These are phyloP conservation scores for Fragum whitleyi DNA, from an alignment of 2,888 invertebrate genomes.

Conservation along the genomic window DNA sequence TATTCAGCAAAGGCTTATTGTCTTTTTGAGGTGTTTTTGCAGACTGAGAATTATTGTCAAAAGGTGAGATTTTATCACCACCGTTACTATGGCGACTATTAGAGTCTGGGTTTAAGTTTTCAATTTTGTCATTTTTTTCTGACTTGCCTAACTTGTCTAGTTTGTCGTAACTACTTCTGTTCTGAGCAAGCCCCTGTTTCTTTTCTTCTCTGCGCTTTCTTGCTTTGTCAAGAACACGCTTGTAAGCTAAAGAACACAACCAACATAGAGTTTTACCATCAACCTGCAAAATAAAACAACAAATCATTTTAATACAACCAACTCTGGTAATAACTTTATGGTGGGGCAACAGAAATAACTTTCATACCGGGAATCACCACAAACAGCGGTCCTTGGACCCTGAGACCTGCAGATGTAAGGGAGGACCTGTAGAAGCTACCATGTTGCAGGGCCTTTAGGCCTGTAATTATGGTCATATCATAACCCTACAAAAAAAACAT, in stretches of 20 bases:
- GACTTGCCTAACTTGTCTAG: slow-evolving; percentile 65
- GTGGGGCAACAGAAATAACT: too few relatives aligned
- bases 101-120: slow-evolving; percentile 57
- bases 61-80: slow-evolving; percentile 63
- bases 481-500: too few relatives aligned
- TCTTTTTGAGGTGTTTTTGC: slow-evolving; percentile 58
- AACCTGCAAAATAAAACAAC: slow-evolving; percentile 88
- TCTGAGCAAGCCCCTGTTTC: slow-evolving; percentile 62
- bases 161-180: slow-evolving; percentile 62
- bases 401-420: too few relatives aligned
- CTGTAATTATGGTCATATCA: too few relatives aligned
- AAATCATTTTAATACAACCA: background rate
- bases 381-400: too few relatives aligned
- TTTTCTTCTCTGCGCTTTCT: slow-evolving; percentile 73
- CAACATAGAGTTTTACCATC: slow-evolving; percentile 98
- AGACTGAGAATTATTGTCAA: slow-evolving; percentile 57
- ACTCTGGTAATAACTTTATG: too few relatives aligned
- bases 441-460: too few relatives aligned
- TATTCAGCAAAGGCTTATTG: slow-evolving; percentile 44
- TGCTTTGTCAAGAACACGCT: slow-evolving; percentile 95
- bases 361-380: too few relatives aligned
- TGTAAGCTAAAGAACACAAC: slow-evolving; percentile 97
- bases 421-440: too few relatives aligned
- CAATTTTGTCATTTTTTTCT: slow-evolving; percentile 63
- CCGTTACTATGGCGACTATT: slow-evolving; percentile 58